Evolutionary conservation across 2,113 vertebrate genomes (phyloP).

Genomic region (Psilopsiagon aurifrons): DNA sequence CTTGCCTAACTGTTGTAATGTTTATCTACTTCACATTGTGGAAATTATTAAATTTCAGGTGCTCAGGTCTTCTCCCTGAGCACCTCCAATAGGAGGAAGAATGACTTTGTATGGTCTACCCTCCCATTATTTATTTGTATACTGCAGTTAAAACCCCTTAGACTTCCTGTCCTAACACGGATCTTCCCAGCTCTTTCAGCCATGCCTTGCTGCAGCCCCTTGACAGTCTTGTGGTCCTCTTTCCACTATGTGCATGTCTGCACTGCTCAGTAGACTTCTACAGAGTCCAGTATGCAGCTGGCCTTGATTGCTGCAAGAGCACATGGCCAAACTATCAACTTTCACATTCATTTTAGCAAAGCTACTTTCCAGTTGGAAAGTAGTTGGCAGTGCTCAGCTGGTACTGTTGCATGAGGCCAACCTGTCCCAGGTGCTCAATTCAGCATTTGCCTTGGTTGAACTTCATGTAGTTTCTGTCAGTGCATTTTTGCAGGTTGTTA

Average conservation of each 20-base stretch:
- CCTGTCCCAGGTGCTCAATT: background rate
- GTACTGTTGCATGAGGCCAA: background rate
- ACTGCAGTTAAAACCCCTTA: background rate
- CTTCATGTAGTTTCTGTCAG: background rate
- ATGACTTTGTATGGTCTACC: background rate
- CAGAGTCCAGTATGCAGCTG: background rate
- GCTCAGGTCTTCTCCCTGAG: background rate
- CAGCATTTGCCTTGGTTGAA: background rate
- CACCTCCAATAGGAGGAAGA: background rate
- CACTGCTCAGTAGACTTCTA: background rate
- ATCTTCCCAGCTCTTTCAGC: background rate
- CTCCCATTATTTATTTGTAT: background rate
- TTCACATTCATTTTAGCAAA: background rate
- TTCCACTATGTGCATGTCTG: too few relatives aligned
- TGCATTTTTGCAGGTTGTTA: background rate
- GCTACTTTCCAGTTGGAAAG: background rate
- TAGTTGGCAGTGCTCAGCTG: background rate
- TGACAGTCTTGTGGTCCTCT: background rate
- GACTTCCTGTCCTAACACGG: background rate
- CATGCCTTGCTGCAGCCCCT: background rate
- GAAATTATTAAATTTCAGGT: background rate
- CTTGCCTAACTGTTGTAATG: background rate
- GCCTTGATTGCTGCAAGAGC: background rate
- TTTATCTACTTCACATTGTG: background rate
- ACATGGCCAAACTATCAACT: background rate